Percentiles rank a stretch among this genome's conserved stretches.
phyloP scores from a whole-genome alignment of 1,140 invertebrate genomes.

The Danaus plexippus region DNA sequence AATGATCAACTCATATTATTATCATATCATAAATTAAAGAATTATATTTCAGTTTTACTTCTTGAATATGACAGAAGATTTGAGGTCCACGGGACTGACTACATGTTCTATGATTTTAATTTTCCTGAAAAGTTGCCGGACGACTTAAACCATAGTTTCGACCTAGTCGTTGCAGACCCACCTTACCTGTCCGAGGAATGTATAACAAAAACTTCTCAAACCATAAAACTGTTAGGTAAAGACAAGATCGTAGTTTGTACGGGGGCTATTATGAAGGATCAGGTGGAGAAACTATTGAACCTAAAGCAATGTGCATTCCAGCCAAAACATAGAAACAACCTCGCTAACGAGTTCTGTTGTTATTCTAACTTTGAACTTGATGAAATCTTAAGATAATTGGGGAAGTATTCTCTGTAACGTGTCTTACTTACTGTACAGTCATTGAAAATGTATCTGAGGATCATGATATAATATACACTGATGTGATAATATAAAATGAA shows the following conservation, averaged over 20 bases:
- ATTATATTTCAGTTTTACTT: constrained; percentile 77
- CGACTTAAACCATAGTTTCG: constrained; percentile 77
- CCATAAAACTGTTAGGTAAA: constrained; percentile 84
- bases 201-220: constrained; percentile 85
- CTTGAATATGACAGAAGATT: constrained; percentile 90
- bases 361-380: constrained; percentile 89
- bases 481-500: constrained; percentile 1
- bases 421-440: no score
- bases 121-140: constrained; percentile 79
- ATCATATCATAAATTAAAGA: not conserved
- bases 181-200: constrained; percentile 96
- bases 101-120: constrained; percentile 92
- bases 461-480: not conserved
- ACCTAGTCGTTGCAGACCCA: constrained; percentile 93
- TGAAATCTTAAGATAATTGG: constrained; percentile 36
- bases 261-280: constrained; percentile 84
- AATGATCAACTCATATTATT: no score
- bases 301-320: constrained; percentile 80
- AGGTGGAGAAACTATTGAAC: constrained; percentile 76
- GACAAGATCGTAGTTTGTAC: constrained; percentile 92
- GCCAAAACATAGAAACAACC: constrained; percentile 89
- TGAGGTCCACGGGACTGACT: constrained; percentile 83
- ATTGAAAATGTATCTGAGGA: no score
- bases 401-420: no score
- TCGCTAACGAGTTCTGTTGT: constrained; percentile 94